phyloP scores from a whole-genome alignment of 2,888 invertebrate species.

The Drosophila atripex region DNA sequence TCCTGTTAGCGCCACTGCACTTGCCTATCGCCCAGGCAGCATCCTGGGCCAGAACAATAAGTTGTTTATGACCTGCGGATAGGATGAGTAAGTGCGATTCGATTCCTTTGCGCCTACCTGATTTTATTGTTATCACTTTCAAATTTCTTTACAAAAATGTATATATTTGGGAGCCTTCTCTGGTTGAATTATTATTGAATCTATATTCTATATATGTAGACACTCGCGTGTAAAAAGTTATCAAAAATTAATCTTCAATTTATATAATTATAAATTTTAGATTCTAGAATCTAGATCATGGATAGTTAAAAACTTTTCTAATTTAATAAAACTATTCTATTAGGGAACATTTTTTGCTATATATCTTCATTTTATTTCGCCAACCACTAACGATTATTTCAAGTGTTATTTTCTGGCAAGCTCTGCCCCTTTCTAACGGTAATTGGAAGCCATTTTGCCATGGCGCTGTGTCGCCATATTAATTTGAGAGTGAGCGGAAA shows the following conservation, averaged over 20 bases:
- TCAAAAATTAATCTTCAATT: too few relatives aligned
- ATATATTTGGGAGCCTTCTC: neutral
- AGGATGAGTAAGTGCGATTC: constrained; percentile 66
- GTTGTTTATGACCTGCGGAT: constrained; percentile 67
- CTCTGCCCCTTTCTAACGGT: constrained; percentile 49
- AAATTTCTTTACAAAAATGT: neutral
- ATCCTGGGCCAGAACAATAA: constrained; percentile 45
- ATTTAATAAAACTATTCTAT: too few relatives aligned
- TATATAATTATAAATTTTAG: too few relatives aligned
- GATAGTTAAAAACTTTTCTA: too few relatives aligned
- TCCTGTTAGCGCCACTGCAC: constrained; percentile 81
- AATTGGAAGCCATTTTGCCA: constrained; percentile 62
- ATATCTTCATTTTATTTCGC: neutral
- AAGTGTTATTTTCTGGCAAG: neutral
- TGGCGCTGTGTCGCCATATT: constrained; percentile 43
- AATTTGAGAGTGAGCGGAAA: constrained; percentile 16
- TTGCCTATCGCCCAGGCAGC: constrained; percentile 57
- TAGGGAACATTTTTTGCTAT: neutral
- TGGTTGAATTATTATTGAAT: neutral
- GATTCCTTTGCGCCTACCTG: constrained; percentile 57
- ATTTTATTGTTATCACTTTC: constrained; percentile 13
- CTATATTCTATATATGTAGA: too few relatives aligned
- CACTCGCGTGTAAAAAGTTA: too few relatives aligned
- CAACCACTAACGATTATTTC: neutral
- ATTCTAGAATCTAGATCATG: too few relatives aligned